Evolutionary conservation across 53 echinoderm and acorn worm species (phyloP), one percentile per base, ranked within the genome.

Genomic region (Pentamera pediparva): DNA sequence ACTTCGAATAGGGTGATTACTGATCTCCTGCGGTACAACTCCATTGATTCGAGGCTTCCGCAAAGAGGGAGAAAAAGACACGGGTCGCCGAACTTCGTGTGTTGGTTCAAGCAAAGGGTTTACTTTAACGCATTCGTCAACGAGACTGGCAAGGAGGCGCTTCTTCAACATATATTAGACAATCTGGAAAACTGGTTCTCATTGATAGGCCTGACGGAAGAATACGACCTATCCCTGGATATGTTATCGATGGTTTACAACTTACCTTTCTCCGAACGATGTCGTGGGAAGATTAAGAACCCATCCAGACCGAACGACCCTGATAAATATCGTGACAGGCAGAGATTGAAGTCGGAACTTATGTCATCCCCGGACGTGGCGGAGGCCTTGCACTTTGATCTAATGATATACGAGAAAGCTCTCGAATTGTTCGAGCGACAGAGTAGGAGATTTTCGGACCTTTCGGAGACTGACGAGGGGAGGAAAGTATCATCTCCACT

Each of bases 151-250:
- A 20, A 20, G 6, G n/a, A 15, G 34, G 5, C 51, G 34, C 36
- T 72, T 52, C 50, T 72, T 26, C 26, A 72, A n/a, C 34, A 53
- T 49, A 54, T 72, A 2, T 35, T 72, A 9, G 73, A 72, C 24
- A 72, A 72, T 72, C 33, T 72, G 4, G 73, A 72, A 15, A 34
- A 33, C 3, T 72, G 73, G 73, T 72, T 72, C 54, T 52, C 73
- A 9, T 33, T 72, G 6, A 53, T 72, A 28, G 73, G 73, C 15
- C 12, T 52, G 73, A 72, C 73, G 6, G 55, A 72, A 50, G 53
- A 72, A 18, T 72, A 52, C 13, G 73, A 72, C 35, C n/a, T 53
- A 5, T 72, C 73, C 9, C 34, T 72, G 27, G 54, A 72, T 32
- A 51, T 72, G 73, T 19, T 72, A 24, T 51, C 52, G 11, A 33